Evolutionary conservation across 2,888 invertebrate species (phyloP).

Genomic region (Augochlorella aurata): DNA sequence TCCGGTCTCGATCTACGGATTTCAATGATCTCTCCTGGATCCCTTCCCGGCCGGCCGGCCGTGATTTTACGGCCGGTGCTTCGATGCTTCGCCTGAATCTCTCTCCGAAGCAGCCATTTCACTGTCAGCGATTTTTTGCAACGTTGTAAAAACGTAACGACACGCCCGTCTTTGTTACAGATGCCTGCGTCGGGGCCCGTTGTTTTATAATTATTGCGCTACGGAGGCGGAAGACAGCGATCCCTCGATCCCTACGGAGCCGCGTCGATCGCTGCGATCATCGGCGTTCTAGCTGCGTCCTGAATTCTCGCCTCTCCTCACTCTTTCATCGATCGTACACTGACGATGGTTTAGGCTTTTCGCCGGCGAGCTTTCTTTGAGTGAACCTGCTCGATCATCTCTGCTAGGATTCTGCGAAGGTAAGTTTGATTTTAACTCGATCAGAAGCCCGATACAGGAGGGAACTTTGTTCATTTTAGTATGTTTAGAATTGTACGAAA

Average conservation of each 20-base stretch:
- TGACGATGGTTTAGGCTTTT: too few species aligned
- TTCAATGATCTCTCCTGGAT: conserved; percentile 53
- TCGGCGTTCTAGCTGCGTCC: too few species aligned
- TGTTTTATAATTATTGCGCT: conserved; percentile 9
- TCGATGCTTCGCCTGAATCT: conserved; percentile 17
- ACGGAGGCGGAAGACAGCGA: neutral
- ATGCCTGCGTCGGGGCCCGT: neutral
- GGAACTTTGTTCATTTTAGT: too few species aligned
- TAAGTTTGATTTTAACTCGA: too few species aligned
- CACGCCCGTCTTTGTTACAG: conserved; percentile 38
- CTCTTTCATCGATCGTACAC: too few species aligned
- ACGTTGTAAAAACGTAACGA: conserved; percentile 44
- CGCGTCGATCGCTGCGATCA: neutral
- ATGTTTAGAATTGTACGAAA: too few species aligned
- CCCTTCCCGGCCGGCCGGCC: conserved; percentile 18
- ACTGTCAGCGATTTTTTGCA: conserved; percentile 36
- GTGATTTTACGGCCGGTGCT: conserved; percentile 52
- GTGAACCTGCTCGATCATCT: too few species aligned
- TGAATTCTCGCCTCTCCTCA: too few species aligned
- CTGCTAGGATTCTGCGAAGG: too few species aligned
- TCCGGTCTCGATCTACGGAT: conserved; percentile 57
- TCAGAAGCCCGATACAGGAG: too few species aligned
- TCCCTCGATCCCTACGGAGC: neutral
- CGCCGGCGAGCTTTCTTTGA: too few species aligned
- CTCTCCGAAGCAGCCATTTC: conserved; percentile 24